phyloP scores from a whole-genome alignment of 2,888 invertebrate genomes.

The Pelosia muscerda region DNA sequence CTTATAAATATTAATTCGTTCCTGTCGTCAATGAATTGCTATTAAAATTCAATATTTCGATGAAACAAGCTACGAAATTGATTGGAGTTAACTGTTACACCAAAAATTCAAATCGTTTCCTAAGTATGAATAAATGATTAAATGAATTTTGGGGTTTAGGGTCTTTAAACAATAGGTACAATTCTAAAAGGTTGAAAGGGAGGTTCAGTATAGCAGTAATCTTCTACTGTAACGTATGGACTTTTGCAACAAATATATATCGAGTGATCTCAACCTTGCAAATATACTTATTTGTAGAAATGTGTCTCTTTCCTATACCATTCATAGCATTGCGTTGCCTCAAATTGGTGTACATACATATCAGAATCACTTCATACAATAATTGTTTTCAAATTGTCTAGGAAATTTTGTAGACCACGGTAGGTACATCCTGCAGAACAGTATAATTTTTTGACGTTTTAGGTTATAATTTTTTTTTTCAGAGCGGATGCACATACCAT shows the following conservation, averaged over 20 bases:
- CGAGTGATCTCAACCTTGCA: neutral
- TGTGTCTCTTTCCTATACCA: no score
- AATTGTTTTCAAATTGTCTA: no score
- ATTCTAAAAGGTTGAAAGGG: neutral
- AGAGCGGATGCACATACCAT: no score
- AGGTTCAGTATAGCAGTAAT: neutral
- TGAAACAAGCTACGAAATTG: neutral
- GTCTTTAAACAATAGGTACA: neutral
- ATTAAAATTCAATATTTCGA: constrained; percentile 3
- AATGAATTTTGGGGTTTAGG: neutral
- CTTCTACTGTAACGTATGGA: neutral
- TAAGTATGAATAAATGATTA: constrained; percentile 1
- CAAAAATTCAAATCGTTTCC: neutral
- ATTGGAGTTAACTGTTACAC: neutral
- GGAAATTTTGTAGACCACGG: no score
- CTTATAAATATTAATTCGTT: constrained; percentile 7
- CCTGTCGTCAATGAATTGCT: neutral
- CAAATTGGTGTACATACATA: no score
- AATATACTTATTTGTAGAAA: neutral
- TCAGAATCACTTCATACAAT: no score
- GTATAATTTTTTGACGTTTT: no score
- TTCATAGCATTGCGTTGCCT: no score
- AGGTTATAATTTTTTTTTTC: no score
- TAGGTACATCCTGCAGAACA: no score
- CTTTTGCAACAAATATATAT: neutral